Base-by-base conservation (phyloP, 1,140 invertebrate genomes). In the Pogonomyrmex californicus region DNA sequence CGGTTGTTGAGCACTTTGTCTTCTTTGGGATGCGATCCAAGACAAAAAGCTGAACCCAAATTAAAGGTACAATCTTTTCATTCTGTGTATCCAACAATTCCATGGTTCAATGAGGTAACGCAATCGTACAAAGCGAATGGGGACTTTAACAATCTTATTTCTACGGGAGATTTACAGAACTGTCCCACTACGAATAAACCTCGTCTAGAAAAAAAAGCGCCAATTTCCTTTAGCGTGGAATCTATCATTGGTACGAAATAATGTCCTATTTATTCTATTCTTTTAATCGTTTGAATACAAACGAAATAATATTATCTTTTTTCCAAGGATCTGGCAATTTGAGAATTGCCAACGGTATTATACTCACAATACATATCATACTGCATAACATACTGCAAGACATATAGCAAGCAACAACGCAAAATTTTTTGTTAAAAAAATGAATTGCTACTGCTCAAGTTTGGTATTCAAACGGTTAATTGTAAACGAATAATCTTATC, bases 161-260 rank as follows among this genome's bases (percentile, higher is more conserved):
- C 89, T 33, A 66, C 86, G 4, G 49, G 47, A 23, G 71, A 88
- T 14, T 79, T 83, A 4, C 56, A 49, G 6, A 17, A 63, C 36
- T 76, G 76, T 60, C 60, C 86, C 38, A 63, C 86, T 10, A 51
- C 88, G 17, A 87, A 38, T 41, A 85, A 88, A 51, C 56, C 86
- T 81, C 89, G 85, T 60, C 79, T 89, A 51, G 88, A 92, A 4
- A 93, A 93, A 47, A 94, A 94, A 75, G 88, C 94, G 1, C 88
- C 86, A 1, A 95, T 95, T 75, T 93, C 94, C 12, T 95, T 95
- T 66, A 95, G 94, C 75, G 94, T 95, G 1, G 94, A 95, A 86
- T 95, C 94, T 33, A 95, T 95, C 62, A 95, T 95, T 36, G 94
- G 94, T 54, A 92, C 79, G 33, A 94, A 94, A 54, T 94, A 86